These are phyloP conservation scores for Portevinia maculata DNA, from an alignment of 2,888 invertebrate species.

Conservation along the genomic window DNA sequence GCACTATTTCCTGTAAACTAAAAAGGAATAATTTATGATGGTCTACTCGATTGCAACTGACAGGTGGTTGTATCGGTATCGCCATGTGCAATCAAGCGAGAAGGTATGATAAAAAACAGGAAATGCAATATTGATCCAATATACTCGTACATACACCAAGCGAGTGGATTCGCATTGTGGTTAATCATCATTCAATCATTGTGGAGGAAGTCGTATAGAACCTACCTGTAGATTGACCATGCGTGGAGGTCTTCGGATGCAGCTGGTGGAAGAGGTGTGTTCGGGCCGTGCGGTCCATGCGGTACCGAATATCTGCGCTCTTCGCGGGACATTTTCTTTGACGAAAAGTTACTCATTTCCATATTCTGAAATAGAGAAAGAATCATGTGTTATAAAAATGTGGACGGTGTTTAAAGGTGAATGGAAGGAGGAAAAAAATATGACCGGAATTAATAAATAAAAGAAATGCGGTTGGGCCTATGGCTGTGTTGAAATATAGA, in stretches of 20 bases:
- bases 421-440: no score
- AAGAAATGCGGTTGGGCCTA: no score
- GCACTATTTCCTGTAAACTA: constrained; percentile 4
- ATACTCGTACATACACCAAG: constrained; percentile 18
- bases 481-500: no score
- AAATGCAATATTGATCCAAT: constrained; percentile 49
- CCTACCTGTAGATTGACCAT: constrained; percentile 96
- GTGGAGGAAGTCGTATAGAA: constrained; percentile 60
- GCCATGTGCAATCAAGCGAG: constrained; percentile 56
- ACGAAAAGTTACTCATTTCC: constrained; percentile 82
- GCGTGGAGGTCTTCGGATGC: constrained; percentile 96
- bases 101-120: constrained; percentile 48
- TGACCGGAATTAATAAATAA: no score
- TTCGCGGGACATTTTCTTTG: constrained; percentile 84
- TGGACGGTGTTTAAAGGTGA: no score
- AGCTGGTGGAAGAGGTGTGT: constrained; percentile 88
- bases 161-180: constrained; percentile 63
- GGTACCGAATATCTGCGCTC: constrained; percentile 95
- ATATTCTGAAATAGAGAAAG: constrained; percentile 77
- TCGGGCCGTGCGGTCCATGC: constrained; percentile 91
- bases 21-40: constrained; percentile 55
- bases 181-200: constrained; percentile 64
- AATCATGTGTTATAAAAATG: no score
- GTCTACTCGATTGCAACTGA: constrained; percentile 24
- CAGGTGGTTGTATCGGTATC: constrained; percentile 24